Base-by-base conservation (phyloP, 2,113 vertebrate genomes). In the Sminthopsis crassicaudata region DNA sequence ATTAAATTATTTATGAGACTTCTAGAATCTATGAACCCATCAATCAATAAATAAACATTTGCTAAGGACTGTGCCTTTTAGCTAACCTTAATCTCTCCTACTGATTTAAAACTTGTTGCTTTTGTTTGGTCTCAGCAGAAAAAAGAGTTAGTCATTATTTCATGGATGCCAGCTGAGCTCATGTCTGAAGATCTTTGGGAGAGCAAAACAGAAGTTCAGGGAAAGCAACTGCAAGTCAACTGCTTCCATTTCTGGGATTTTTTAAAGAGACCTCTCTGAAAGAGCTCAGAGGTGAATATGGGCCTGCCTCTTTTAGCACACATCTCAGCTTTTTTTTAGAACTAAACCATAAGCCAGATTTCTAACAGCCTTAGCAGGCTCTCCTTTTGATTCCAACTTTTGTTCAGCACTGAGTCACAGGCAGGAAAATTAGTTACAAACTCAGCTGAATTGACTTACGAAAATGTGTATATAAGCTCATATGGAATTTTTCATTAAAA, bases 371-470 rank as follows among this genome's bases (percentile, higher is more conserved):
- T 84, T 42, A 84, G 67, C 67, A 14, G 67, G 67, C 67, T 84
- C 19, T 84, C 67, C 67, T 84, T 84, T 84, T 84, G n/a, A n/a
- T 42, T 84, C 50, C 30, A 88, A 76, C 67, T 51, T 89, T 95
- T 95, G 48, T 90, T 27, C 55, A 8, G 10, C 50, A 88, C 10
- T 25, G 53, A 91, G 55, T 50, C 91, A 94, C 1, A 90, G 48
- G 91, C 52, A 60, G 60, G 27, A 88, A 53, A 92, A 92, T 91
- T 46, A 84, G 36, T 90, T 51, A n/a, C 94, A 8, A 95, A 52
- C 8, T 93, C 36, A 57, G 14, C 2, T 46, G 24, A 76, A 48
- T 54, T 88, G 27, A 23, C 92, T 26, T 24, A 4, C 42, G 42
- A n/a, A 48, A 16, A 52, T 50, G 51, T 52, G 42, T 91, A 5